Percentiles rank a stretch among this genome's conserved stretches.
phyloP scores from a whole-genome alignment of 2,797 vertebrate species.

The Silurus aristotelis region DNA sequence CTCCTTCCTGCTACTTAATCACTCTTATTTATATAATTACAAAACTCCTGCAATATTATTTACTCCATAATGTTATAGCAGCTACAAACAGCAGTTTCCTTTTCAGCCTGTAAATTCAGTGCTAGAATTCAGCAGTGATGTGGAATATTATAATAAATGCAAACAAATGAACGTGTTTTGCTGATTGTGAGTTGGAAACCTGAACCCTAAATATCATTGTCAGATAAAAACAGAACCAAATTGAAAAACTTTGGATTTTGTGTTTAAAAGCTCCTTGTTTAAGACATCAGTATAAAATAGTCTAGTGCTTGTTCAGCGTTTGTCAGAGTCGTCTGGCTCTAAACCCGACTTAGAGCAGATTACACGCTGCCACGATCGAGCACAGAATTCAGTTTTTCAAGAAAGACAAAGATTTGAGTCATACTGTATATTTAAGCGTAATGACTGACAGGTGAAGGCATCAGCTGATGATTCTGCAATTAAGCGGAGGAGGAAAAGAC shows the following conservation, averaged over 20 bases:
- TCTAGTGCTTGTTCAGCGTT: slow-evolving; percentile 1
- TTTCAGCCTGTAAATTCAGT: not conserved
- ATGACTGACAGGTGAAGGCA: not conserved
- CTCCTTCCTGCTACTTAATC: not conserved
- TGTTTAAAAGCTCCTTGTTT: not conserved
- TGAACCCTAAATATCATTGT: not conserved
- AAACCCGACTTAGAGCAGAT: not conserved
- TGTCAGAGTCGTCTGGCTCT: no score
- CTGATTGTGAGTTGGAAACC: not conserved
- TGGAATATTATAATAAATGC: not conserved
- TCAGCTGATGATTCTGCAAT: not conserved
- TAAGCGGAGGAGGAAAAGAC: not conserved
- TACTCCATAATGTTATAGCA: not conserved
- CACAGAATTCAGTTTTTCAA: not conserved
- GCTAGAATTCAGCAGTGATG: not conserved
- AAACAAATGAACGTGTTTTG: not conserved
- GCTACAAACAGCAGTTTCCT: not conserved
- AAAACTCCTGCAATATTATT: not conserved
- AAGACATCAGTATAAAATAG: not conserved
- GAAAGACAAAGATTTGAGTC: slow-evolving; percentile 1
- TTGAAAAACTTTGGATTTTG: no score
- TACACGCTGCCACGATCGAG: not conserved
- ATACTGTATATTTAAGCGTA: not conserved
- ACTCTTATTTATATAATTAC: not conserved
- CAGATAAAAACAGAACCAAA: not conserved